Percentiles rank a stretch among this genome's conserved stretches.
phyloP scores from a whole-genome alignment of 2,888 invertebrate genomes.

The Cosmorhoe ocellata region DNA sequence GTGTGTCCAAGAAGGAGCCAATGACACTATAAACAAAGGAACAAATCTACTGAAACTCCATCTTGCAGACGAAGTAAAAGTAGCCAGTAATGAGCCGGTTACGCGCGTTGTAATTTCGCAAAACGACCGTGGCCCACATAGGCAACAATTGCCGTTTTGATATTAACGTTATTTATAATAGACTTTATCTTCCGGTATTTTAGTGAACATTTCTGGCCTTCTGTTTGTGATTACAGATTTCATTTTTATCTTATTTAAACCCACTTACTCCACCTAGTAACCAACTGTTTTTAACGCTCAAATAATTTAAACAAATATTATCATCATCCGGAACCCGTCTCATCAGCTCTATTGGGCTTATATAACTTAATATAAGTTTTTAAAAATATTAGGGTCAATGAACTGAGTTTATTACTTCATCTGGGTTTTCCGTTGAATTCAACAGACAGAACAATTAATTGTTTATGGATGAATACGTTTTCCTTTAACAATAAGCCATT shows the following conservation, averaged over 20 bases:
- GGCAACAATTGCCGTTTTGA: slow-evolving; percentile 39
- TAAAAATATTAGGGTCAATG: no score
- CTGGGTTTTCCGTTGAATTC: background rate
- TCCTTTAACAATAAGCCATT: no score
- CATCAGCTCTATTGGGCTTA: no score
- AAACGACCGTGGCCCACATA: slow-evolving; percentile 51
- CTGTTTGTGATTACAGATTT: slow-evolving; percentile 2
- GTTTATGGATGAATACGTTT: no score
- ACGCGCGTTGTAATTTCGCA: slow-evolving; percentile 46
- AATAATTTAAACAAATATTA: no score
- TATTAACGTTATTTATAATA: slow-evolving; percentile 35
- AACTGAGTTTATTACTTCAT: no score
- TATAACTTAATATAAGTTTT: no score
- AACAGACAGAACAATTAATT: background rate
- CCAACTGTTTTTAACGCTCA: no score
- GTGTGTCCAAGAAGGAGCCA: no score
- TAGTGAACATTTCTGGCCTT: slow-evolving; percentile 5
- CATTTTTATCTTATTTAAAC: background rate
- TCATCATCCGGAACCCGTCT: no score
- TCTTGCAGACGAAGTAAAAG: slow-evolving; percentile 43
- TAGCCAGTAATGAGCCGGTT: slow-evolving; percentile 43
- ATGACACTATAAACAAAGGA: background rate
- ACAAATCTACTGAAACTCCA: slow-evolving; percentile 11
- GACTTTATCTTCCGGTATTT: slow-evolving; percentile 28
- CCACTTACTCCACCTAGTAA: no score